Conservation (phyloP, 37 sponge, comb jelly and placozoan genomes). For the Aphrocallistes beatrix region DNA sequence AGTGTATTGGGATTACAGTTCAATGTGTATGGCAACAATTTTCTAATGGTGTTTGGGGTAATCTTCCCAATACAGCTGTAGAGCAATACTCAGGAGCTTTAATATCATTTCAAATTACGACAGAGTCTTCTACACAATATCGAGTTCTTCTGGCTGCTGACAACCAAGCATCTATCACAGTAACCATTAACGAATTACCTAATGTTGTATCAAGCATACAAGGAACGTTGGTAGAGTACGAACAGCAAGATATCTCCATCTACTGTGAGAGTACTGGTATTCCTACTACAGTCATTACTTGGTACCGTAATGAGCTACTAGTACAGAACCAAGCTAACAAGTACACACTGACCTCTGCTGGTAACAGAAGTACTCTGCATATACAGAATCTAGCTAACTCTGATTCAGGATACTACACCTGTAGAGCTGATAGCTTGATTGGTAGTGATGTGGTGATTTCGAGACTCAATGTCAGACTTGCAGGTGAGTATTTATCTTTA, state of each 20-base stretch:
- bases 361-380: not conserved
- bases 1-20: not conserved
- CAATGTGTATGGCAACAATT: not conserved
- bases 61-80: not conserved
- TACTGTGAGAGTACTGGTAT: not conserved
- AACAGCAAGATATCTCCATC: not conserved
- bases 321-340: not conserved
- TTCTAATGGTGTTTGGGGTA: not conserved
- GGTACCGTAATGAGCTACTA: not conserved
- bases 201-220: not conserved
- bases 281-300: not conserved
- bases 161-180: not conserved
- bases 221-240: not conserved
- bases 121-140: not conserved
- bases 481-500: no score
- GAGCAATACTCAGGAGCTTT: not conserved
- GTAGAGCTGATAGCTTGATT: not conserved
- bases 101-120: not conserved
- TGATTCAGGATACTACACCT: not conserved
- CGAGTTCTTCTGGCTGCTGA: not conserved
- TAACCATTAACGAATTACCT: not conserved
- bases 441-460: not conserved
- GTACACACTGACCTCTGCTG: not conserved
- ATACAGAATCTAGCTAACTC: not conserved
- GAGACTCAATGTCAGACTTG: not conserved